A percentile compares a stretch with the other conserved stretches of the same genome.
These are phyloP conservation scores for Tillus elongatus DNA, from an alignment of 2,888 invertebrate genomes.

Conservation along the genomic window DNA sequence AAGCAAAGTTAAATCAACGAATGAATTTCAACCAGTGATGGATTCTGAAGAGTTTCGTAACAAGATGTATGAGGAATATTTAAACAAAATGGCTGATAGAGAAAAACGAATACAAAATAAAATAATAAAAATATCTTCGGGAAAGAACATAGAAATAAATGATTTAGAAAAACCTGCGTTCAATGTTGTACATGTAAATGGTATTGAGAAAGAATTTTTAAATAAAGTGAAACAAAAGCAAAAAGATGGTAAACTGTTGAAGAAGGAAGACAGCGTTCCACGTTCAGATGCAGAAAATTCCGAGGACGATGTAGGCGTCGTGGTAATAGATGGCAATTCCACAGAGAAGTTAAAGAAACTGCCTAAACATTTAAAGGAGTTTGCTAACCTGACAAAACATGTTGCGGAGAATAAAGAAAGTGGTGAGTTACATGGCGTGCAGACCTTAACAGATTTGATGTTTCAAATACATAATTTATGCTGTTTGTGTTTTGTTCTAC, in stretches of 20 bases:
- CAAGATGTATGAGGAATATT: not conserved
- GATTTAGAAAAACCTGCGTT: not conserved
- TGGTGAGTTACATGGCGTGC: too few relatives aligned
- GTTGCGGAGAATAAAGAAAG: slow-evolving; percentile 11
- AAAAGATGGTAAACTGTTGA: not conserved
- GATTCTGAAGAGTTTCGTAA: not conserved
- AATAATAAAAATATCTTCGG: not conserved
- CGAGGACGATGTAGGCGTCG: not conserved
- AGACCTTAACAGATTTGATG: too few relatives aligned
- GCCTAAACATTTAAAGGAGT: not conserved
- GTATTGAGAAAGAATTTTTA: not conserved
- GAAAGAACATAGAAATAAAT: not conserved
- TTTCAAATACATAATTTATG: too few relatives aligned
- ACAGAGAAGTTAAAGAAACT: not conserved
- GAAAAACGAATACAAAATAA: not conserved
- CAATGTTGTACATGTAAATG: not conserved
- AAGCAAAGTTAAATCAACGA: not conserved
- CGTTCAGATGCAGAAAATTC: not conserved
- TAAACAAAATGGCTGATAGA: not conserved
- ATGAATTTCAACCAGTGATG: not conserved
- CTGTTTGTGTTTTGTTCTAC: too few relatives aligned
- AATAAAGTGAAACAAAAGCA: not conserved
- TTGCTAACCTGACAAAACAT: slow-evolving; percentile 24
- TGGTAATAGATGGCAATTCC: not conserved
- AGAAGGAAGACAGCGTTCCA: not conserved